Evolutionary conservation across 2,113 vertebrate genomes (phyloP).

Genomic region (Solea senegalensis): DNA sequence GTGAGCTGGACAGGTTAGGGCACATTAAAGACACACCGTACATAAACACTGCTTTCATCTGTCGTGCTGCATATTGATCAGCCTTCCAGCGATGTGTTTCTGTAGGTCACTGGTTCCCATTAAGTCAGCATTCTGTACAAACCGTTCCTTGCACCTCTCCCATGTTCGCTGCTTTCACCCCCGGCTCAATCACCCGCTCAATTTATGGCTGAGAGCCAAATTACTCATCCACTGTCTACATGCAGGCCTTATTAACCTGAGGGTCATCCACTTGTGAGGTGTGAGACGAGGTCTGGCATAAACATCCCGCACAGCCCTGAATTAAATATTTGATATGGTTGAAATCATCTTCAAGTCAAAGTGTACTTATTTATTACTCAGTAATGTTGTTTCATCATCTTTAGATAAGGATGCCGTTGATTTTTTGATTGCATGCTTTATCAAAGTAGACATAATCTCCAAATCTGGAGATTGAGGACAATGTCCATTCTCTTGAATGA

Average conservation of each 20-base stretch:
- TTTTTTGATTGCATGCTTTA: too few species aligned
- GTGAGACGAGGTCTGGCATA: background rate
- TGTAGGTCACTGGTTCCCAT: conserved; percentile 46
- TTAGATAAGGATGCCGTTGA: too few species aligned
- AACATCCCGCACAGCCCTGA: background rate
- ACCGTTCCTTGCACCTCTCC: background rate
- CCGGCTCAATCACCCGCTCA: conserved; percentile 3
- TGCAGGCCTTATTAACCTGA: background rate
- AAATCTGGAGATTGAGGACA: too few species aligned
- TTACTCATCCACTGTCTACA: conserved; percentile 11
- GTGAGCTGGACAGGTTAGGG: background rate
- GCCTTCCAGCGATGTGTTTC: conserved; percentile 1
- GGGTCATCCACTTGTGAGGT: background rate
- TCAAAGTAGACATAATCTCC: too few species aligned
- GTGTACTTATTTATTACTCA: background rate
- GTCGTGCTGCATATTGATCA: conserved; percentile 30
- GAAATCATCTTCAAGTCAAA: background rate
- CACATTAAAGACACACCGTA: background rate
- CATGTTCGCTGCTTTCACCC: background rate
- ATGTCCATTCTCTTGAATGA: too few species aligned
- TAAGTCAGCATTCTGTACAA: conserved; percentile 25
- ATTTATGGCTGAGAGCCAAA: conserved; percentile 15
- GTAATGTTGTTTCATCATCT: too few species aligned
- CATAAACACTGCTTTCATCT: conserved; percentile 7
- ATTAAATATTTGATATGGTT: background rate